A percentile compares a stretch with the other conserved stretches of the same genome.
Evolutionary conservation across 2,113 vertebrate species (phyloP).

Genomic region (Peromyscus polionotus): DNA sequence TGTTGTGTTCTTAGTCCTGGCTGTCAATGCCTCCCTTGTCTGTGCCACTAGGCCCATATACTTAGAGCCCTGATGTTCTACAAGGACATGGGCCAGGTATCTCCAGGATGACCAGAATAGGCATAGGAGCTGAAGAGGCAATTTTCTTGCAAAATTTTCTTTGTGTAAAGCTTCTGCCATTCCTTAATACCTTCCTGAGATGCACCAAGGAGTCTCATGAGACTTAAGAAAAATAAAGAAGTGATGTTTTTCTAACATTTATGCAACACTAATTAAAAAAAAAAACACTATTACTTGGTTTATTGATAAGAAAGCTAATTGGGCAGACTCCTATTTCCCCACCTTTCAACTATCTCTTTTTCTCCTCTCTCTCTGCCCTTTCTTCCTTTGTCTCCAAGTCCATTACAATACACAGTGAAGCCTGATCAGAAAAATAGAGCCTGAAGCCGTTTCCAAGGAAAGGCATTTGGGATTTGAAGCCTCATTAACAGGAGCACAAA

Average conservation of each 20-base stretch:
- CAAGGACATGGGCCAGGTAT: neutral
- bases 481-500: conserved; percentile 70
- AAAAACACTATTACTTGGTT: conserved; percentile 10
- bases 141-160: neutral
- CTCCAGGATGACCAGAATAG: neutral
- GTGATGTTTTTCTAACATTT: conserved; percentile 44
- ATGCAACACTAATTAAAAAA: neutral
- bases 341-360: neutral
- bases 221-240: conserved; percentile 45
- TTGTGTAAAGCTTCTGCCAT: neutral
- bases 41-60: neutral
- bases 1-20: neutral
- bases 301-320: conserved; percentile 6
- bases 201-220: neutral
- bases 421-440: neutral
- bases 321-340: neutral
- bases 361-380: neutral
- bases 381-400: neutral
- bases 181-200: neutral
- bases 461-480: conserved; percentile 34
- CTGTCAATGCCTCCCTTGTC: neutral
- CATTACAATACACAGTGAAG: conserved; percentile 30
- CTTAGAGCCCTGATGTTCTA: neutral
- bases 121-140: neutral
- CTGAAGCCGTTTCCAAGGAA: conserved; percentile 61